A percentile compares a stretch with the other conserved stretches of the same genome.
Conservation (phyloP, 2,888 invertebrate species). For the Hirtodrosophila trivittata region DNA sequence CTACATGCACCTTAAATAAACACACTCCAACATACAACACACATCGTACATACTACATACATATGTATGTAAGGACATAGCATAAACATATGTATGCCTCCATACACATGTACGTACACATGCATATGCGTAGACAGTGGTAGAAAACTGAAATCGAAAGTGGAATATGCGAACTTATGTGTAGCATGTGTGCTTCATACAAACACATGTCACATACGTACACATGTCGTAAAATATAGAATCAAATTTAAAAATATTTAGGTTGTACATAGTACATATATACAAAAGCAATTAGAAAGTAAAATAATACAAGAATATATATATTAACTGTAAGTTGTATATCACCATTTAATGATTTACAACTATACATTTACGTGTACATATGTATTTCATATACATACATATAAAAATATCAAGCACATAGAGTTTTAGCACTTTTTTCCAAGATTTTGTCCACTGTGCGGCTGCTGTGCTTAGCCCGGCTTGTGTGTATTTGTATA, state of each 20-base stretch:
- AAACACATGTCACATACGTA: not conserved
- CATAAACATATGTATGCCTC: slow-evolving; percentile 1
- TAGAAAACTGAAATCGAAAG: not conserved
- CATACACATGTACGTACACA: slow-evolving; percentile 10
- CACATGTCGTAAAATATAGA: not conserved
- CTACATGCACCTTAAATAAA: slow-evolving; percentile 39
- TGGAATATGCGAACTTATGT: not conserved
- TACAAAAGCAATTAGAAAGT: slow-evolving; percentile 4
- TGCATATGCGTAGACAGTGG: slow-evolving; percentile 28
- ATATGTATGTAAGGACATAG: slow-evolving; percentile 1
- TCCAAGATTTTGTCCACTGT: slow-evolving; percentile 26
- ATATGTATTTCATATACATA: not conserved
- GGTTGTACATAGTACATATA: not conserved
- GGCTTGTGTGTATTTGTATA: slow-evolving; percentile 48
- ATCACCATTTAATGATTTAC: too few species aligned
- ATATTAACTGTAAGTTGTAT: too few species aligned
- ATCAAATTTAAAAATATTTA: too few species aligned
- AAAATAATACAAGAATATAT: too few species aligned
- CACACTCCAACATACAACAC: slow-evolving; percentile 8
- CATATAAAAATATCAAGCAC: slow-evolving; percentile 1
- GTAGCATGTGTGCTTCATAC: slow-evolving; percentile 13
- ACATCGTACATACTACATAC: slow-evolving; percentile 4
- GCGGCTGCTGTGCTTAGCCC: slow-evolving; percentile 53
- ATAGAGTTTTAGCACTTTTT: not conserved
- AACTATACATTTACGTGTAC: too few species aligned